Evolutionary conservation across 2,113 vertebrate species (phyloP).

Genomic region (Cyphomyrus discorhynchus): DNA sequence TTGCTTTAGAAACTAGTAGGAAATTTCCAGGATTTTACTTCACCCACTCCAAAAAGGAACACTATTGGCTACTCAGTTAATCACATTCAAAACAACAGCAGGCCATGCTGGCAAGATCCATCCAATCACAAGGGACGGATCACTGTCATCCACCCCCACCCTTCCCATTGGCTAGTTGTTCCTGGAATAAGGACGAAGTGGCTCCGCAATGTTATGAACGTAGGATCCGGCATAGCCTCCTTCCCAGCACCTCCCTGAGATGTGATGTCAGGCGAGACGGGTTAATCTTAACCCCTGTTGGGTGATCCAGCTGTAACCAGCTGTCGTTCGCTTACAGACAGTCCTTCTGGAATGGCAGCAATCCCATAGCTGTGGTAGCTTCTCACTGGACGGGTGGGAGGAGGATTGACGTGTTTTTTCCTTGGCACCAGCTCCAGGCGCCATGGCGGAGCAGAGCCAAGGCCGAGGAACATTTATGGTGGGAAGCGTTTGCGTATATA

Average conservation of each 20-base stretch:
- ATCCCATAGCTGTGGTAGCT: background rate
- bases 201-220: background rate
- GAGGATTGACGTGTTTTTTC: too few species aligned
- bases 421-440: background rate
- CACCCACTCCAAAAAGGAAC: background rate
- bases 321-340: background rate
- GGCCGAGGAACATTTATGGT: background rate
- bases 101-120: background rate
- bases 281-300: background rate
- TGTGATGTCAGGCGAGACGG: background rate
- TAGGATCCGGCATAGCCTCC: background rate
- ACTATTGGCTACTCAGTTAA: background rate
- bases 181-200: background rate
- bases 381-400: too few species aligned
- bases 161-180: background rate
- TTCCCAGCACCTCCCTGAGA: background rate
- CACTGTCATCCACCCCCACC: background rate
- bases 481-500: background rate
- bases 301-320: slow-evolving; percentile 5
- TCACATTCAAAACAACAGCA: background rate
- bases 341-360: background rate
- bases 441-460: background rate
- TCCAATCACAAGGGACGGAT: background rate
- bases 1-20: background rate
- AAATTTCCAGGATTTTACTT: background rate